phyloP scores from a whole-genome alignment of 1,140 invertebrate genomes.

The Grapholita molesta region DNA sequence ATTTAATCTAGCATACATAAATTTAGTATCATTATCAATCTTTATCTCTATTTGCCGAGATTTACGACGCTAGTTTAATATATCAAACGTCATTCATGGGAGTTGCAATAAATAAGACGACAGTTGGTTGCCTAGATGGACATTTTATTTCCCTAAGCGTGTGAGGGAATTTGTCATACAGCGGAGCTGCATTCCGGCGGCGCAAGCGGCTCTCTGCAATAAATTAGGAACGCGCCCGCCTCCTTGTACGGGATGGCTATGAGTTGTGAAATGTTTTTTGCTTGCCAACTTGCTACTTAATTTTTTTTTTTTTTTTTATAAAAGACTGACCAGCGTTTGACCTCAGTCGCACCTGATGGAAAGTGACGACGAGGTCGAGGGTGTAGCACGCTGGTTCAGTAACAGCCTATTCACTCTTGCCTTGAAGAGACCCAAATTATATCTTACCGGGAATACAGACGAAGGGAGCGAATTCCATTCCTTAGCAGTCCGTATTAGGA shows the following conservation, averaged over 20 bases:
- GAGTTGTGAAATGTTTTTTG: conserved; percentile 27
- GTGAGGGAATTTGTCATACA: conserved; percentile 35
- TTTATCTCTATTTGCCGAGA: conserved; percentile 3
- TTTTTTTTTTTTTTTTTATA: no score
- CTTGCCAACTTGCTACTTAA: conserved; percentile 24
- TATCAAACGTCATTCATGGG: conserved; percentile 23
- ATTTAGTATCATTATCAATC: background rate
- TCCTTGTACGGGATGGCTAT: conserved; percentile 17
- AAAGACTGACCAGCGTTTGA: no score
- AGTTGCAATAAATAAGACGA: conserved; percentile 33
- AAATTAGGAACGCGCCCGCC: conserved; percentile 22
- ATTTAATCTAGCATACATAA: background rate
- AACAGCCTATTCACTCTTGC: no score
- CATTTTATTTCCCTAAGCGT: conserved; percentile 29
- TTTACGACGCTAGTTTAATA: conserved; percentile 2
- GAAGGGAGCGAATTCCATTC: no score
- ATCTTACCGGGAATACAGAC: no score
- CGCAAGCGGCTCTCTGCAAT: conserved; percentile 3
- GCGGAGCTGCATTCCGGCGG: conserved; percentile 12
- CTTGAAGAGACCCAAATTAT: no score
- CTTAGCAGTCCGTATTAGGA: no score
- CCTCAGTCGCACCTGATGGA: no score
- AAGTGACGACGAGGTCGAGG: no score
- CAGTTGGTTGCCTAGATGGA: conserved; percentile 22
- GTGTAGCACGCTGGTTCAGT: no score